Percentiles rank a stretch among this genome's conserved stretches.
phyloP scores from a whole-genome alignment of 2,113 vertebrate genomes.

The Ctenodactylus gundi region DNA sequence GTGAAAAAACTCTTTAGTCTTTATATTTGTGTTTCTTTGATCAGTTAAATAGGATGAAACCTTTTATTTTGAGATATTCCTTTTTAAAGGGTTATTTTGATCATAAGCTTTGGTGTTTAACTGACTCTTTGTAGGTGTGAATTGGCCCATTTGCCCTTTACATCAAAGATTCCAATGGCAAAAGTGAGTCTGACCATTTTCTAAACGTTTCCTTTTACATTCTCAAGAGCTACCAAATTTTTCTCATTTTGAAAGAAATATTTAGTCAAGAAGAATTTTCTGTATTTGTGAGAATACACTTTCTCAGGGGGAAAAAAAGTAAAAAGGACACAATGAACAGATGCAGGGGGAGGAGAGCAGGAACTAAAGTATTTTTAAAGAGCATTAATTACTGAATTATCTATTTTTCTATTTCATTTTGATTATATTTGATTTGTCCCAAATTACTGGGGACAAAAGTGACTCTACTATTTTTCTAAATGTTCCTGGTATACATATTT shows the following conservation, averaged over 20 bases:
- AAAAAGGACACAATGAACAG: neutral
- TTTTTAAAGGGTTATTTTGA: conserved; percentile 12
- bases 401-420: neutral
- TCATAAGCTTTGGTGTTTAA: neutral
- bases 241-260: conserved; percentile 36
- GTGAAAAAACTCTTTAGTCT: neutral
- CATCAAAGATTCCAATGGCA: neutral
- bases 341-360: neutral
- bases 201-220: conserved; percentile 6
- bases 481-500: neutral
- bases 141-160: neutral
- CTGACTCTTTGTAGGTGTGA: neutral
- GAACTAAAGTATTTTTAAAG: neutral
- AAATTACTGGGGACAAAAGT: neutral
- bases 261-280: neutral
- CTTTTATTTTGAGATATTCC: neutral
- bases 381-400: neutral
- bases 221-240: neutral
- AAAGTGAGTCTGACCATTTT: neutral
- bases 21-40: conserved; percentile 17
- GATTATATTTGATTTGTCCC: neutral
- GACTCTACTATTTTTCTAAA: neutral
- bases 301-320: neutral
- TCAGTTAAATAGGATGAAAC: conserved; percentile 5
- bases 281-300: neutral